These are phyloP conservation scores for Euthynnus affinis DNA, from an alignment of 2,797 vertebrate species.

Conservation along the genomic window DNA sequence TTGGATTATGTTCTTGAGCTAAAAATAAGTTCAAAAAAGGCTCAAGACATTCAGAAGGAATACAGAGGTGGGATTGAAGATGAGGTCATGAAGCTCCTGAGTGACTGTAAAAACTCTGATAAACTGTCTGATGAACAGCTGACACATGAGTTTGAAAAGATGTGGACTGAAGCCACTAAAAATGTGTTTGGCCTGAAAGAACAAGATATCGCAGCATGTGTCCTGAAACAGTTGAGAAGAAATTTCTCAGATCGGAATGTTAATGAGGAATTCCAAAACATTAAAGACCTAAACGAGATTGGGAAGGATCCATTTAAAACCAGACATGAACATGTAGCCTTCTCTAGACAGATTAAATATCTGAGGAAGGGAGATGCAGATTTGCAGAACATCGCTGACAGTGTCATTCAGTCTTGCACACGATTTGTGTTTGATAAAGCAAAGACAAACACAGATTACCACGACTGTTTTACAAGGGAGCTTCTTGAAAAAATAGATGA, in stretches of 20 bases:
- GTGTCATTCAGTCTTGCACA: neutral
- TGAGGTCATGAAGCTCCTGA: conserved; percentile 56
- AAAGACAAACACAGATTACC: conserved; percentile 39
- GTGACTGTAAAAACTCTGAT: neutral
- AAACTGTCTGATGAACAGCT: conserved; percentile 45
- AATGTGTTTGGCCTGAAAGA: conserved; percentile 16
- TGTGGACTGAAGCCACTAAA: conserved; percentile 1
- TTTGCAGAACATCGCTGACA: neutral
- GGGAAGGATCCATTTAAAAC: neutral
- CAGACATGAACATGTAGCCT: neutral
- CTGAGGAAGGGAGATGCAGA: too few relatives aligned
- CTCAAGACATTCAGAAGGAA: conserved; percentile 46
- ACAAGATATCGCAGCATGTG: conserved; percentile 8
- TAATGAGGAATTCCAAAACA: neutral
- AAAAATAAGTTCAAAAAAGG: conserved; percentile 26
- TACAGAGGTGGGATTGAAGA: conserved; percentile 58
- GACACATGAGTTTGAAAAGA: neutral
- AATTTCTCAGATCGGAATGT: conserved; percentile 8
- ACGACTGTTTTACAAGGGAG: conserved; percentile 37
- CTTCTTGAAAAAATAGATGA: conserved; percentile 53
- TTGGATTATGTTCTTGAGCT: conserved; percentile 28
- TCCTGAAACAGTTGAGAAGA: conserved; percentile 20
- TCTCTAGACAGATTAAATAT: too few relatives aligned
- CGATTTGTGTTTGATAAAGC: neutral
- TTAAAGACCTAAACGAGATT: rapidly evolving